phyloP scores from a whole-genome alignment of 2,113 vertebrate genomes.

The Gadus chalcogrammus region DNA sequence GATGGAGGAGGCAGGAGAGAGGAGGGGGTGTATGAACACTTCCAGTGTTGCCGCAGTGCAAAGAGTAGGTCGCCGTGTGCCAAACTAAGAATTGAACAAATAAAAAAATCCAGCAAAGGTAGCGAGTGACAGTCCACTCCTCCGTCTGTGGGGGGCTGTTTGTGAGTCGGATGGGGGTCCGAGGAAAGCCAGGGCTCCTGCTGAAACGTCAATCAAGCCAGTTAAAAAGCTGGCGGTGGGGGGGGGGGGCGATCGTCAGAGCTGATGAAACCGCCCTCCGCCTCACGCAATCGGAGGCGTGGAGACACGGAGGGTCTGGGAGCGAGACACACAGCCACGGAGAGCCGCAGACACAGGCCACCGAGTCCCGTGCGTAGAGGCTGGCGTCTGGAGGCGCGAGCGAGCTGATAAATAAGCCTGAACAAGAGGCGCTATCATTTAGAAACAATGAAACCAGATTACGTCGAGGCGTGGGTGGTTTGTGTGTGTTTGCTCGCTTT shows the following conservation, averaged over 20 bases:
- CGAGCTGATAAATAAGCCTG: too few species aligned
- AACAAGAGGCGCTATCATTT: background rate
- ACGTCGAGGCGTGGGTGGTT: conserved; percentile 22
- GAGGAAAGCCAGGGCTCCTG: conserved; percentile 14
- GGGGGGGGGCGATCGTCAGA: conserved; percentile 44
- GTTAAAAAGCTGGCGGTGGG: conserved; percentile 30
- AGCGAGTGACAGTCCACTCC: background rate
- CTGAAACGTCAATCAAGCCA: background rate
- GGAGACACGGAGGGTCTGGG: conserved; percentile 30
- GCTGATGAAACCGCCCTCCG: conserved; percentile 51
- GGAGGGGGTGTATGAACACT: too few species aligned
- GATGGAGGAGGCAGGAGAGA: too few species aligned
- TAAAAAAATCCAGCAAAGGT: too few species aligned
- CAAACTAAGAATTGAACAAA: too few species aligned
- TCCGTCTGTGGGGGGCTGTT: conserved; percentile 37
- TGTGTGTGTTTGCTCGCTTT: conserved; percentile 39
- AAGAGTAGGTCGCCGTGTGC: too few species aligned
- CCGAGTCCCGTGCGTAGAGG: conserved; percentile 3
- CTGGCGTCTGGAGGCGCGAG: background rate
- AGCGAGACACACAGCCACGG: too few species aligned
- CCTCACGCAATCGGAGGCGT: conserved; percentile 49
- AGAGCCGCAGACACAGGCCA: conserved; percentile 27
- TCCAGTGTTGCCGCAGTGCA: too few species aligned
- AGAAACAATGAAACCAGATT: conserved; percentile 15
- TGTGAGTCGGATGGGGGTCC: conserved; percentile 37